Percentiles rank a stretch among this genome's conserved stretches.
These are phyloP conservation scores for Madoqua kirkii DNA, from an alignment of 2,113 vertebrate species.

Conservation along the genomic window DNA sequence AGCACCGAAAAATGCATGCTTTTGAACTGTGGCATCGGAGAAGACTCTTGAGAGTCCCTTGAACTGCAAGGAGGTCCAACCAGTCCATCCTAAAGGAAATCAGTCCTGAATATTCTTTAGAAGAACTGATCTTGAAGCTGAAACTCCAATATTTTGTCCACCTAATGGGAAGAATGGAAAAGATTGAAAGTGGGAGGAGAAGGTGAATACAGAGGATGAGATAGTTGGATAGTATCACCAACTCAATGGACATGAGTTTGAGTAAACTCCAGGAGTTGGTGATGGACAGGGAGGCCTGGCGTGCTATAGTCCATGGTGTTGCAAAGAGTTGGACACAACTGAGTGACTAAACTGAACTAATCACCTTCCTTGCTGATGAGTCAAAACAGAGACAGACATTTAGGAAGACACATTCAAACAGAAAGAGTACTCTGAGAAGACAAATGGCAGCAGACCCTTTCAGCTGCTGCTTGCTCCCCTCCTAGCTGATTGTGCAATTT, in stretches of 20 bases:
- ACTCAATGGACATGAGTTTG: background rate
- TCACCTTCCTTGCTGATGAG: background rate
- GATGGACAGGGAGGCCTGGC: background rate
- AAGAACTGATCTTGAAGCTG: background rate
- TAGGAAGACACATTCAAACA: background rate
- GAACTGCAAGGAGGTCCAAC: background rate
- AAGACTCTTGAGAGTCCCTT: background rate
- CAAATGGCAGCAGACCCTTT: background rate
- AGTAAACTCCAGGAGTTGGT: background rate
- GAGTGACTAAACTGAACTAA: background rate
- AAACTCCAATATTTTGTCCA: background rate
- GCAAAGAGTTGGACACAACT: background rate
- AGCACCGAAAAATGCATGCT: fast-evolving
- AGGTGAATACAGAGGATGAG: background rate
- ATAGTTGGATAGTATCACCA: background rate
- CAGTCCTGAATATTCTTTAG: background rate
- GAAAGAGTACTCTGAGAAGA: background rate
- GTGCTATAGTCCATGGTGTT: fast-evolving
- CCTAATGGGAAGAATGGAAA: background rate
- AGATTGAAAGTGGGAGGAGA: background rate
- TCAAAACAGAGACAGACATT: background rate
- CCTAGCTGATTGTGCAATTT: fast-evolving
- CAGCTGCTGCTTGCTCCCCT: fast-evolving
- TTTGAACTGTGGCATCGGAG: background rate
- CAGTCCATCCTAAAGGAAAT: background rate